A percentile compares a stretch with the other conserved stretches of the same genome.
phyloP scores from a whole-genome alignment of 2,113 vertebrate genomes.

The Columba livia region DNA sequence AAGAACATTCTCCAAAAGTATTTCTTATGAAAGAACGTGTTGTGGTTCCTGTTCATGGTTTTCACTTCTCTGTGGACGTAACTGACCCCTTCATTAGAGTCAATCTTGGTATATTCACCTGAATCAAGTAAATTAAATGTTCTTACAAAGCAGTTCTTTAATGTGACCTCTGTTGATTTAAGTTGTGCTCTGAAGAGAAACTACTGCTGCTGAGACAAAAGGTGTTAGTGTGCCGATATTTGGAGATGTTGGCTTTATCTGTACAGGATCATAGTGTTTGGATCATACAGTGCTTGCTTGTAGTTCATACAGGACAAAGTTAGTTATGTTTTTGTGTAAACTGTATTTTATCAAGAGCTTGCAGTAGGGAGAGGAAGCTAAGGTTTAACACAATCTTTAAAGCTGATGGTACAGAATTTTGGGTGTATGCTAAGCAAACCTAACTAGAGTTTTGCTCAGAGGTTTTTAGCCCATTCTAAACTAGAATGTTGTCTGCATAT shows the following conservation, averaged over 20 bases:
- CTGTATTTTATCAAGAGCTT: neutral
- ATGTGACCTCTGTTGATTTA: neutral
- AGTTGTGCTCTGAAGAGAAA: neutral
- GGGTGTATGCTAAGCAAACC: neutral
- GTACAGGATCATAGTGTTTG: neutral
- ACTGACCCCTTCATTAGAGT: neutral
- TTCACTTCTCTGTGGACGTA: neutral
- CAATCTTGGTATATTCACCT: neutral
- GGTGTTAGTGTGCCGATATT: neutral
- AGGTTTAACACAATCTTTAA: neutral
- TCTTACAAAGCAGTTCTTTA: neutral
- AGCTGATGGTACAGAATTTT: neutral
- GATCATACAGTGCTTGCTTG: neutral
- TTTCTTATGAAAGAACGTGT: neutral
- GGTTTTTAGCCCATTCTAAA: neutral
- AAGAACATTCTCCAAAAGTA: neutral
- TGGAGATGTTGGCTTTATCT: neutral
- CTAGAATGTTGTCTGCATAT: neutral
- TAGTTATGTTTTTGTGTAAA: neutral
- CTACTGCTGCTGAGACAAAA: neutral
- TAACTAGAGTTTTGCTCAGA: neutral
- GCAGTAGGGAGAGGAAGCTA: neutral
- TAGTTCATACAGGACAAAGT: neutral
- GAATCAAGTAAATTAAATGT: neutral
- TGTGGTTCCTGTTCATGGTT: neutral